Percentiles rank a stretch among this genome's conserved stretches.
These are phyloP conservation scores for Cheilosia vulpina DNA, from an alignment of 2,888 invertebrate genomes.

Conservation along the genomic window DNA sequence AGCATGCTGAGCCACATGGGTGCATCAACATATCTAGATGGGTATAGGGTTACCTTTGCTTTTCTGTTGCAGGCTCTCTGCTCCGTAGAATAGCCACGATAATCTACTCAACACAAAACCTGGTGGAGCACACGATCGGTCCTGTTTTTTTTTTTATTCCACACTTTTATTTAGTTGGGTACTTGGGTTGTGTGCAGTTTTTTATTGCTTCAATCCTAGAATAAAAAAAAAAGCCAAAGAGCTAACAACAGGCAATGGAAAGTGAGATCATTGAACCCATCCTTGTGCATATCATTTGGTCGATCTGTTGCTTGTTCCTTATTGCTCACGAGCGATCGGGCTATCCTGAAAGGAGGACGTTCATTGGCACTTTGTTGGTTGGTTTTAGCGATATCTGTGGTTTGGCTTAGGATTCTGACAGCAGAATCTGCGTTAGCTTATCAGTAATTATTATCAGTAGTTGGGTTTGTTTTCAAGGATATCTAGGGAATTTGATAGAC, in stretches of 20 bases:
- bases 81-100: slow-evolving; percentile 52
- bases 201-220: slow-evolving; percentile 72
- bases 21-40: slow-evolving; percentile 73
- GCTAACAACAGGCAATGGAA: slow-evolving; percentile 66
- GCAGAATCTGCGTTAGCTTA: slow-evolving; percentile 60
- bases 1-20: slow-evolving; percentile 71
- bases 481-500: not conserved
- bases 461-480: slow-evolving; percentile 61
- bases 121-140: slow-evolving; percentile 67
- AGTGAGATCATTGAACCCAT: slow-evolving; percentile 75
- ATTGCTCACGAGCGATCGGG: slow-evolving; percentile 48
- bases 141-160: slow-evolving; percentile 19
- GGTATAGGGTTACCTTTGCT: slow-evolving; percentile 71
- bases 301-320: slow-evolving; percentile 36
- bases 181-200: slow-evolving; percentile 61
- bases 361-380: slow-evolving; percentile 51
- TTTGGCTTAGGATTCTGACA: slow-evolving; percentile 55
- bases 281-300: slow-evolving; percentile 73
- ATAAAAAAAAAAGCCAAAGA: slow-evolving; percentile 34
- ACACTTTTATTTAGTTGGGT: slow-evolving; percentile 38
- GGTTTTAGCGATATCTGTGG: slow-evolving; percentile 33
- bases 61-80: slow-evolving; percentile 30
- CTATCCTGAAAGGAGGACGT: slow-evolving; percentile 64
- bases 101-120: slow-evolving; percentile 53
- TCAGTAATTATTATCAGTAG: slow-evolving; percentile 61